Conservation (phyloP, 2,113 vertebrate species). For the Accipiter cooperii region DNA sequence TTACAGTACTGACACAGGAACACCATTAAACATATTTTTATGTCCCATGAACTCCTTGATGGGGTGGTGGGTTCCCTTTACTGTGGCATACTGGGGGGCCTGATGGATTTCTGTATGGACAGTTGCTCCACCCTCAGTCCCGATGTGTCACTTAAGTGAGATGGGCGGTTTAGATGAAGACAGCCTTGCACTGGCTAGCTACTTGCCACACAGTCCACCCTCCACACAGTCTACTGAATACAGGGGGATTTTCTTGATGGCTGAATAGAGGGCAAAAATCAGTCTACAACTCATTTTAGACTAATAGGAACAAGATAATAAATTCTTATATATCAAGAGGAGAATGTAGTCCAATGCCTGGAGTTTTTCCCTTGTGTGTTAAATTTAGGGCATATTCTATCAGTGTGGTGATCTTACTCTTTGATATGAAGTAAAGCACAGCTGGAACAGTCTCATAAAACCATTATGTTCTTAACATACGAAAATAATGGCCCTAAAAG, state of each 20-base stretch:
- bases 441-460: conserved; percentile 40
- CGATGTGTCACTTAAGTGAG: not conserved
- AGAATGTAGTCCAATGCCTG: not conserved
- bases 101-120: not conserved
- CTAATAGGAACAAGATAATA: not conserved
- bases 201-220: not conserved
- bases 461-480: not conserved
- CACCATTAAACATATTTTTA: not conserved
- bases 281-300: not conserved
- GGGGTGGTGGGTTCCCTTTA: not conserved
- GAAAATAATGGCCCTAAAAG: conserved; percentile 35
- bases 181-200: not conserved
- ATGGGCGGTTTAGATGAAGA: not conserved
- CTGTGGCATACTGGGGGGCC: not conserved
- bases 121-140: not conserved
- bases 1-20: not conserved
- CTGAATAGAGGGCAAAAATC: not conserved
- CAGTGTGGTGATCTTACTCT: not conserved
- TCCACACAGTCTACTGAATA: not conserved
- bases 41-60: not conserved
- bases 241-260: not conserved
- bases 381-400: conserved; percentile 32
- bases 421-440: conserved; percentile 45
- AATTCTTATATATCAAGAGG: not conserved
- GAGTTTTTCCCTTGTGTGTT: not conserved